phyloP scores from a whole-genome alignment of 2,888 invertebrate species.

The Parelbella ahira region DNA sequence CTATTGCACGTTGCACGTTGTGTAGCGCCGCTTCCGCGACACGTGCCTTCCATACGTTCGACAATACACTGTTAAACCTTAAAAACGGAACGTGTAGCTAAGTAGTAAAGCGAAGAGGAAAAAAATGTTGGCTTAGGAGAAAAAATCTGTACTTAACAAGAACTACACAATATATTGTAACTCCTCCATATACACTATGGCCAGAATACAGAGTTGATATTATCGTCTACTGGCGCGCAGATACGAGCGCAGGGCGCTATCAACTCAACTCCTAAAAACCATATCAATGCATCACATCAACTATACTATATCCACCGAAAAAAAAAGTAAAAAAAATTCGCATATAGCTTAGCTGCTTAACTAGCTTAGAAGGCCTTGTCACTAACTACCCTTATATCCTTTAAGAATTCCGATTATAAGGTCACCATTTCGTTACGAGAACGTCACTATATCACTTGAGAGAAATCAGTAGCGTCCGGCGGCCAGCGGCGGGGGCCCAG shows the following conservation, averaged over 20 bases:
- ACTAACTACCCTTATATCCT: conserved; percentile 75
- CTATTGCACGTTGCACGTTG: background rate
- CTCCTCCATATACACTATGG: conserved; percentile 48
- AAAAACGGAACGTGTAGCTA: conserved; percentile 37
- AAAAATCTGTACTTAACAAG: conserved; percentile 49
- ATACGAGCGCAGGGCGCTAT: conserved; percentile 38
- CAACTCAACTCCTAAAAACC: conserved; percentile 37
- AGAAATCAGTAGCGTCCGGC: conserved; percentile 41
- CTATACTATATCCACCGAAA: conserved; percentile 49
- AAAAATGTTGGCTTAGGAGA: conserved; percentile 38
- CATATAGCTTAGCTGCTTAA: conserved; percentile 60
- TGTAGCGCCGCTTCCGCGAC: conserved; percentile 14
- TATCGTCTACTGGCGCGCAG: conserved; percentile 37
- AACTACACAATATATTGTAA: conserved; percentile 47
- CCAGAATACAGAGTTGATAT: conserved; percentile 40
- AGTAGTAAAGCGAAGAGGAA: conserved; percentile 33
- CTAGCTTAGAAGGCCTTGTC: conserved; percentile 73
- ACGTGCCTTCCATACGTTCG: conserved; percentile 45
- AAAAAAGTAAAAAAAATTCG: conserved; percentile 45
- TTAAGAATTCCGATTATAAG: conserved; percentile 75
- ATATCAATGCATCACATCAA: conserved; percentile 57
- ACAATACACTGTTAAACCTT: conserved; percentile 30
- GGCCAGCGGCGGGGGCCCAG: too few species aligned
- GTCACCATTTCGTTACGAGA: conserved; percentile 72
- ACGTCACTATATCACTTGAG: conserved; percentile 75